Conservation (phyloP, 2,888 invertebrate species). For the Entomobrya multifasciata region DNA sequence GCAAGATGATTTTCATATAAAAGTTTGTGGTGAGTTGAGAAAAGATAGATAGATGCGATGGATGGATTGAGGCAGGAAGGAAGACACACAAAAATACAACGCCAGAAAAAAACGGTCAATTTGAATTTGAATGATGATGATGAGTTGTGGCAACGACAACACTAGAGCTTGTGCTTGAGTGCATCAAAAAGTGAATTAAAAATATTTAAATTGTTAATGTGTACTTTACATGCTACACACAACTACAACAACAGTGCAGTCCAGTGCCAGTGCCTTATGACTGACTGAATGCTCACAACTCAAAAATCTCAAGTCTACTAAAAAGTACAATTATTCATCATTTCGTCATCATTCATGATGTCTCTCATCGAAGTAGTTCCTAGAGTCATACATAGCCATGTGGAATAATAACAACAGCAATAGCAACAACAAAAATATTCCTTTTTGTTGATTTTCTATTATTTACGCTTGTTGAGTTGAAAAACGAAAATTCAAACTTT, state of each 20-base stretch:
- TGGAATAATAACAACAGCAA: too few species aligned
- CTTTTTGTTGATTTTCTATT: slow-evolving; percentile 25
- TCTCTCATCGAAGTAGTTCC: neutral
- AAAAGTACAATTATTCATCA: slow-evolving; percentile 28
- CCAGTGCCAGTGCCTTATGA: neutral
- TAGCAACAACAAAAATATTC: neutral
- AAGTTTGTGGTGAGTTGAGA: neutral
- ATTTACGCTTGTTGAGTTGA: slow-evolving; percentile 44
- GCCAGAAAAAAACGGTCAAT: slow-evolving; percentile 27
- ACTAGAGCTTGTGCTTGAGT: neutral
- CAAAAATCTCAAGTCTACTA: neutral
- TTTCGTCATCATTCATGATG: slow-evolving; percentile 8
- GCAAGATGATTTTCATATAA: slow-evolving; percentile 1
- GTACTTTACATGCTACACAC: neutral
- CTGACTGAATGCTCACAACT: too few species aligned
- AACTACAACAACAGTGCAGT: neutral
- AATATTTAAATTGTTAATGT: slow-evolving; percentile 48
- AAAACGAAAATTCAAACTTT: too few species aligned
- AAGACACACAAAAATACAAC: neutral
- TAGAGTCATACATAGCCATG: too few species aligned
- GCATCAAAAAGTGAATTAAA: slow-evolving; percentile 30
- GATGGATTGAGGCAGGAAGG: neutral
- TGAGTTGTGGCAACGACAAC: slow-evolving; percentile 41
- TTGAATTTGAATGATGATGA: slow-evolving; percentile 66
- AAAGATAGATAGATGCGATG: neutral